Evolutionary conservation across 2,888 invertebrate species (phyloP).

Genomic region (Fragum fragum): DNA sequence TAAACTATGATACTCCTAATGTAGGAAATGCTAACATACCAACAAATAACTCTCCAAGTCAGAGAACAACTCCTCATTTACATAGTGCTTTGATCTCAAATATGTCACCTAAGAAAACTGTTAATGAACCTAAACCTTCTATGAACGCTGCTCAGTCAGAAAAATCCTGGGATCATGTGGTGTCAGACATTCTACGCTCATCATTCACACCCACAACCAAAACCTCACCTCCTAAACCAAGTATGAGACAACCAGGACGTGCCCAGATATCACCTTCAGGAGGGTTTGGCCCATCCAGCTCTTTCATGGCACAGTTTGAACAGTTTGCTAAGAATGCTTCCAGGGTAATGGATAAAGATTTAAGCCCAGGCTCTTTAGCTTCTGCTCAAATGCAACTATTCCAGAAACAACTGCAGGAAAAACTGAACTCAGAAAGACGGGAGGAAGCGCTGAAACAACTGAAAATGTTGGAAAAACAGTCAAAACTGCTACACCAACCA

Average conservation of each 20-base stretch:
- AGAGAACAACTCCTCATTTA: not conserved
- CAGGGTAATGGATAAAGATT: not conserved
- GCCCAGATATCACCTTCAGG: conserved; percentile 38
- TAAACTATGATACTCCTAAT: conserved; percentile 58
- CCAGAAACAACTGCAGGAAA: conserved; percentile 17
- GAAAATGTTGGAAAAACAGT: conserved; percentile 31
- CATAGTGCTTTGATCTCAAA: conserved; percentile 11
- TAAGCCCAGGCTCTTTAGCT: not conserved
- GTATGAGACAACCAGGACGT: conserved; percentile 20
- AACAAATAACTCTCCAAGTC: not conserved
- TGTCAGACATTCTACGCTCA: conserved; percentile 70
- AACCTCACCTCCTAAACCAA: conserved; percentile 22
- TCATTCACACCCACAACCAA: conserved; percentile 38
- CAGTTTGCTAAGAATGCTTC: conserved; percentile 46
- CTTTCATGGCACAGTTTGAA: conserved; percentile 72
- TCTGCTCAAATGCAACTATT: conserved; percentile 9
- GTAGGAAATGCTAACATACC: not conserved
- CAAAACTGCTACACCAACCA: not conserved
- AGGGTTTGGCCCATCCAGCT: conserved; percentile 20
- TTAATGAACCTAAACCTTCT: conserved; percentile 28
- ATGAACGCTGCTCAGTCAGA: conserved; percentile 44
- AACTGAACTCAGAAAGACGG: not conserved
- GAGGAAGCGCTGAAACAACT: conserved; percentile 25
- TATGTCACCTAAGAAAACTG: conserved; percentile 22
- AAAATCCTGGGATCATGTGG: conserved; percentile 70